Evolutionary conservation across 2,797 vertebrate species (phyloP), one percentile per base, ranked within the genome.

Genomic region (Hippopotamyrus pictus): DNA sequence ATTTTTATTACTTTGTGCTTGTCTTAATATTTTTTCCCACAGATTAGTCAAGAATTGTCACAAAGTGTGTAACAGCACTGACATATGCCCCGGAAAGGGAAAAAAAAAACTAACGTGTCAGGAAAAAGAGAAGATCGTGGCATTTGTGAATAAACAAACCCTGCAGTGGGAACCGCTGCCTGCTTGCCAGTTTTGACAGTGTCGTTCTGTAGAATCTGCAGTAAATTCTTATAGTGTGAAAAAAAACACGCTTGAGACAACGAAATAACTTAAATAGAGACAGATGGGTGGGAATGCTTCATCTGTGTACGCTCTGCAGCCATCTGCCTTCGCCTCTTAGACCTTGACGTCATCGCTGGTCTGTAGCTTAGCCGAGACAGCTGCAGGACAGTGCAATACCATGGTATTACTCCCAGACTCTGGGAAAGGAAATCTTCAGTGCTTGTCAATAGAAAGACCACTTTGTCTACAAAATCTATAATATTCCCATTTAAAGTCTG

Each of bases 51-150:
- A 48, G 25, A 89, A 89, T 53, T 65, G 89, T 89, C 89, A 76
- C 85, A 86, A 89, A 89, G 76, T 85, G 53, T 90, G 87, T 88
- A 84, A 62, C 44, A 86, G 48, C 53, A 86, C 59, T 88, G 59
- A 88, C 25, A 44, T 12, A 59, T 11, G 54, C 17, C 76, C 89
- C 53, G 46, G 69, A 83, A 44, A 44, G 41, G 1, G 6, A 2
- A 25, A 33, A 54, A 33, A 86, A 19, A 44, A 17, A 33, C 44
- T 25, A 84, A 48, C 19, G n/a, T n/a, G 22, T 29, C 46, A 53
- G 48, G 83, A 50, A 53, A 86, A 51, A 86, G 46, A 33, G 53
- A 41, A 62, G 53, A 59, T 62, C 19, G 12, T 87, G 86, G 37
- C 86, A 62, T 57, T 37, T 87, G 86, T 59, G 86, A 87, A 59